Evolutionary conservation across 92 coral and sea anemone genomes (phyloP), one percentile per base, ranked within the genome.

Genomic region (Bergia puertoricense): DNA sequence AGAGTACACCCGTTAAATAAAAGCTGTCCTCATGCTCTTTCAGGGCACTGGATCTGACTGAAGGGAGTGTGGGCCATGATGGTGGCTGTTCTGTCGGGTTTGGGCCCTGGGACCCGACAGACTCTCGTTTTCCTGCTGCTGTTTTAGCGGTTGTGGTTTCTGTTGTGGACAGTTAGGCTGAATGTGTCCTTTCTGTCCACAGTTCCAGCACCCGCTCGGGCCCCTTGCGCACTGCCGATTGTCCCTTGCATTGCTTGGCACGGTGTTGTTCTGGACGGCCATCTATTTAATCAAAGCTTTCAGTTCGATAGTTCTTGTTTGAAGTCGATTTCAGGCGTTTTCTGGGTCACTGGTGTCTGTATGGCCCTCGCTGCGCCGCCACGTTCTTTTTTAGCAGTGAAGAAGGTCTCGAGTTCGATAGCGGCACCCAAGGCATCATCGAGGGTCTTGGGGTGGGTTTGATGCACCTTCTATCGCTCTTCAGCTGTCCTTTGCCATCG

Each of bases 61-160:
- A 77, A 16, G 86, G 89, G 16, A 77, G 81, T 74, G 91, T 9
- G 89, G 89, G 76, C 89, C 91, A 50, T 83, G 93, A 5, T n/a
- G 65, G 84, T 69, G 42, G 6, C 16, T 23, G 77, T 57, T 75
- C 71, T 82, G 88, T 76, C 80, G 83, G 84, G 82, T 77, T 74
- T 77, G 46, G 54, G 89, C 89, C 92, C 89, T 89, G 78, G 85
- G 57, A 57, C 92, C 81, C 76, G 92, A 85, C 92, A 90, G 89
- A 18, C 48, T 78, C 81, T 85, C 80, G 76, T 90, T 85, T 90
- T 82, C 90, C 85, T 48, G 86, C 76, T 38, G 76, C 48, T 62
- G 76, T 8, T 20, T 46, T 62, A 39, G 0, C 38, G 80, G 76
- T 68, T 71, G 76, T 2, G 92, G 50, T 15, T 62, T 88, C 56